Conservation (phyloP, 64 coral and sea anemone species). For the Stylophora pistillata region DNA sequence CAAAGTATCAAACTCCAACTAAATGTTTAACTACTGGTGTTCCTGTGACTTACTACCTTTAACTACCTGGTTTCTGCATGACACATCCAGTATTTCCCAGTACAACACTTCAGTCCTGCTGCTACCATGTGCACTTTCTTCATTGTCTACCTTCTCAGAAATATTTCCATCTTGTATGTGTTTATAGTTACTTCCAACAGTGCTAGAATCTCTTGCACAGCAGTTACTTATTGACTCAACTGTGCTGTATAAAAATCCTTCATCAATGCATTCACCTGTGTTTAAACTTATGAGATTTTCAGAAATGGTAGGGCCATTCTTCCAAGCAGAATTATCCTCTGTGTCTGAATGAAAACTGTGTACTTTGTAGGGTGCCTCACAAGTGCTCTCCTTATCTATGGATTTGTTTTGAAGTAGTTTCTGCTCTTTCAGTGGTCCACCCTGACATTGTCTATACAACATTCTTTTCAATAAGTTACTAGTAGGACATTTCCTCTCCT, state of each 20-base stretch:
- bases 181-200: not conserved
- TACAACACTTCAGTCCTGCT: not conserved
- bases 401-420: not conserved
- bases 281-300: not conserved
- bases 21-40: not conserved
- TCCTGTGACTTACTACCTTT: not conserved
- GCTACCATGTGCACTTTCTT: not conserved
- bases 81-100: constrained; percentile 26
- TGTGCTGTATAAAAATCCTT: not conserved
- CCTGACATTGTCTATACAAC: not conserved
- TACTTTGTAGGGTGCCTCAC: not conserved
- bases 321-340: not conserved
- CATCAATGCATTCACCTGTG: not conserved
- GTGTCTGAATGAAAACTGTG: not conserved
- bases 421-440: not conserved
- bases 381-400: not conserved
- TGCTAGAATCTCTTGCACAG: not conserved
- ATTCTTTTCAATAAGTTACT: not conserved
- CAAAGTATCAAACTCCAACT: not conserved
- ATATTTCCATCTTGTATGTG: not conserved
- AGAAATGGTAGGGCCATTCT: not conserved
- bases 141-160: not conserved
- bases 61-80: not conserved
- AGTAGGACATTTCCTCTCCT: not conserved
- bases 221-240: not conserved